A percentile compares a stretch with the other conserved stretches of the same genome.
Conservation (phyloP, 2,797 vertebrate species). For the Parambassis ranga region DNA sequence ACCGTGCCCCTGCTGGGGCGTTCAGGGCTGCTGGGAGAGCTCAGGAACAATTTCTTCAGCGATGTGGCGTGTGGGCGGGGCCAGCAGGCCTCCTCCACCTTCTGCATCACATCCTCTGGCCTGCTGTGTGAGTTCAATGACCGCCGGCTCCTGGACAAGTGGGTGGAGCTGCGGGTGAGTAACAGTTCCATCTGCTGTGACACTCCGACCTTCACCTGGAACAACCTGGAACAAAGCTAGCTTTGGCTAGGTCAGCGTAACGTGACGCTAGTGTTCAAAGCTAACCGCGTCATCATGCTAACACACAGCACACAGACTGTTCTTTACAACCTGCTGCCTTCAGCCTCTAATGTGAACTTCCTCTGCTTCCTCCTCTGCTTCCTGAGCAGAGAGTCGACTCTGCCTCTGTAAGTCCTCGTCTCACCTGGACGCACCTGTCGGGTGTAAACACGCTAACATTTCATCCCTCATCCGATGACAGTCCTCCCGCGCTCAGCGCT, state of each 20-base stretch:
- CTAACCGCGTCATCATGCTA: too few species aligned
- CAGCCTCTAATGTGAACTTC: conserved; percentile 27
- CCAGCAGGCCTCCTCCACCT: conserved; percentile 90
- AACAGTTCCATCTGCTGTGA: background rate
- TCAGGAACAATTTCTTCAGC: conserved; percentile 95
- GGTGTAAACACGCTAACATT: background rate
- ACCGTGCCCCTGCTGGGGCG: conserved; percentile 94
- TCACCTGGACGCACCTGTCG: conserved; percentile 6
- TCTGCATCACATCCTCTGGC: conserved; percentile 96
- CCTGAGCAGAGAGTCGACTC: conserved; percentile 89
- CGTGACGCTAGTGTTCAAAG: too few species aligned
- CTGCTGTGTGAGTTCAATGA: conserved; percentile 96
- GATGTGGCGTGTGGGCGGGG: conserved; percentile 94
- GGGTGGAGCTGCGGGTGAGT: conserved; percentile 98
- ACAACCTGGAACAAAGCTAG: too few species aligned
- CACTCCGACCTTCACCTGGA: too few species aligned
- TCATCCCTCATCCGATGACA: background rate
- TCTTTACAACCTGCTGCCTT: too few species aligned
- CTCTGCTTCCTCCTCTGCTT: conserved; percentile 46
- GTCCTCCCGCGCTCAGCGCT: background rate
- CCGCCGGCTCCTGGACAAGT: conserved; percentile 94
- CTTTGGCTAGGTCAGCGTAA: too few species aligned
- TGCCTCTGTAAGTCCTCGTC: conserved; percentile 87
- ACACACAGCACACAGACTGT: too few species aligned
- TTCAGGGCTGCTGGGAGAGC: conserved; percentile 93